Conservation (phyloP, 2,113 vertebrate genomes). For the Atractosteus spatula region DNA sequence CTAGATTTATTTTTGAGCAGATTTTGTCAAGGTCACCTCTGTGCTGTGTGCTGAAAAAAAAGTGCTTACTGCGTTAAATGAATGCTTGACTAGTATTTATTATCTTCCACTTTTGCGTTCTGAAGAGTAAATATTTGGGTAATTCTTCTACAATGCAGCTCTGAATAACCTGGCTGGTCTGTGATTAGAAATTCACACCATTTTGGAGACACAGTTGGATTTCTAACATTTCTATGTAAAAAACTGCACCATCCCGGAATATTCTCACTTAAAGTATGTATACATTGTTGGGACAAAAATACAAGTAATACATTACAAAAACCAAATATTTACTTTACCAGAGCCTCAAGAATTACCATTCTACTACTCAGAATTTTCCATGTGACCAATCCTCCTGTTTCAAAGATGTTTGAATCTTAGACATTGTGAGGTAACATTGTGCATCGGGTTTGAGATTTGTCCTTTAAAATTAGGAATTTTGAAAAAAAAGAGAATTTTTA, state of each 20-base stretch:
- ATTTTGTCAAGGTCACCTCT: background rate
- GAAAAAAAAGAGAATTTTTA: too few relatives aligned
- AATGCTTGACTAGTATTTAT: slow-evolving; percentile 15
- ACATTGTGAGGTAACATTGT: too few relatives aligned
- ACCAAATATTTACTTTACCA: background rate
- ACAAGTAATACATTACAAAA: background rate
- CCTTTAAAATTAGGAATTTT: too few relatives aligned
- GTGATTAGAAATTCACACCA: slow-evolving; percentile 15
- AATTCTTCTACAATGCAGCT: background rate
- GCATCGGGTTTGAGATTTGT: too few relatives aligned
- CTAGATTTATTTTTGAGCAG: slow-evolving; percentile 7
- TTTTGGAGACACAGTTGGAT: slow-evolving; percentile 6
- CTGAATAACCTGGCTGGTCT: slow-evolving; percentile 5
- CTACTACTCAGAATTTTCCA: too few relatives aligned
- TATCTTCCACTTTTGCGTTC: slow-evolving; percentile 5
- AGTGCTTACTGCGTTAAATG: slow-evolving; percentile 16
- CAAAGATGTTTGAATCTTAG: too few relatives aligned
- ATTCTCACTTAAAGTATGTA: too few relatives aligned
- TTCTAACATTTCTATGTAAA: background rate
- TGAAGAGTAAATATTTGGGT: background rate
- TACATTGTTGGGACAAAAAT: too few relatives aligned
- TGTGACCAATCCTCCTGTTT: too few relatives aligned
- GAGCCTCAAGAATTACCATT: too few relatives aligned
- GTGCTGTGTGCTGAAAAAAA: slow-evolving; percentile 10
- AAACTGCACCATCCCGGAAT: too few relatives aligned